These are phyloP conservation scores for Corbicula japonica DNA, from an alignment of 2,888 invertebrate species.

Conservation along the genomic window DNA sequence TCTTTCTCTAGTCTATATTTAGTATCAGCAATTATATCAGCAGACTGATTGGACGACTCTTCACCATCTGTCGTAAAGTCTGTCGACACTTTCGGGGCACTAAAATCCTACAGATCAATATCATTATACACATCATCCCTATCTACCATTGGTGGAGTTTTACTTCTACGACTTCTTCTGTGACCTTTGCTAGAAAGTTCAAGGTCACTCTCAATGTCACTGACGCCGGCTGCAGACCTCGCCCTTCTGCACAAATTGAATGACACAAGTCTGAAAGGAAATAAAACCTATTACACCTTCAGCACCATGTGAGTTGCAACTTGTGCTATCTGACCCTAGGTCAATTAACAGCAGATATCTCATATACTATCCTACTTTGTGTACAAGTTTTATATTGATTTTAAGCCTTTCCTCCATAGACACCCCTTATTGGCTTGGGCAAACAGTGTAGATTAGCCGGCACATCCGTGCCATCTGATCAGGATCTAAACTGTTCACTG, in stretches of 20 bases:
- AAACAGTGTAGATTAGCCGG: too few species aligned
- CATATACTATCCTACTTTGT: too few species aligned
- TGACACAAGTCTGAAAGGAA: conserved; percentile 63
- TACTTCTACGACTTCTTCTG: conserved; percentile 44
- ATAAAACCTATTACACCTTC: too few species aligned
- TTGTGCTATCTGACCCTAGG: too few species aligned
- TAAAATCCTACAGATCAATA: conserved; percentile 72
- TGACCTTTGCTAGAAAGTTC: conserved; percentile 56
- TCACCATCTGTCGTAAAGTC: conserved; percentile 77
- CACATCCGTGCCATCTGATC: too few species aligned
- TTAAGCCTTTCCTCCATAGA: too few species aligned
- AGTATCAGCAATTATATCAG: conserved; percentile 82
- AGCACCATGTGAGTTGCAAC: too few species aligned
- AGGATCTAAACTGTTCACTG: too few species aligned
- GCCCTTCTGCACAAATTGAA: conserved; percentile 61
- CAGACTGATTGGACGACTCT: conserved; percentile 77
- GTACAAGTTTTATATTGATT: too few species aligned
- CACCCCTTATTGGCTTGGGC: too few species aligned
- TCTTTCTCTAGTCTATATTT: conserved; percentile 84
- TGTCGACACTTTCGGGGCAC: conserved; percentile 69
- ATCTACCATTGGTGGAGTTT: conserved; percentile 42
- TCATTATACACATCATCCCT: conserved; percentile 76
- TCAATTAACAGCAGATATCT: too few species aligned
- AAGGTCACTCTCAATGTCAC: conserved; percentile 60
- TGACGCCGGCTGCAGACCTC: conserved; percentile 35